A percentile compares a stretch with the other conserved stretches of the same genome.
These are phyloP conservation scores for Idris sp. DNA, from an alignment of 1,140 invertebrate species.

Conservation along the genomic window DNA sequence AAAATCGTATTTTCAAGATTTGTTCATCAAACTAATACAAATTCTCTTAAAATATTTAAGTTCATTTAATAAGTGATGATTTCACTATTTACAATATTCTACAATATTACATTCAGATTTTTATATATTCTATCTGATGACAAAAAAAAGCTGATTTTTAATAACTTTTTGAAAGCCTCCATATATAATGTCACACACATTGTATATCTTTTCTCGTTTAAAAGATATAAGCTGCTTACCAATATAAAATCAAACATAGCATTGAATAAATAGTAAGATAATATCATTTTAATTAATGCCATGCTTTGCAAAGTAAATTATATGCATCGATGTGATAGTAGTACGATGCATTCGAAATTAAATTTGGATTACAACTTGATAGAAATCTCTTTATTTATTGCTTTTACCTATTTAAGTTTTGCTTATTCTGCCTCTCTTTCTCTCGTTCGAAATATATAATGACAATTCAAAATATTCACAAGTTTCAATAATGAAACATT, in stretches of 20 bases:
- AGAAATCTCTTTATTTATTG: slow-evolving; percentile 49
- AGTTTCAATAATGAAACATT: too few species aligned
- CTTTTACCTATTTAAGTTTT: slow-evolving; percentile 25
- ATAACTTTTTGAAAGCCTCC: too few species aligned
- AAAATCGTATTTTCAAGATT: too few species aligned
- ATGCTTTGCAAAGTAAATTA: slow-evolving; percentile 40
- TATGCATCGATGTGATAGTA: slow-evolving; percentile 12
- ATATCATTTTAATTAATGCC: slow-evolving; percentile 40
- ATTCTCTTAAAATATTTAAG: too few species aligned
- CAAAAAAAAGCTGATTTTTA: too few species aligned
- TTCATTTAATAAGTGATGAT: too few species aligned
- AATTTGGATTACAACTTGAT: slow-evolving; percentile 46
- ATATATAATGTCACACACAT: too few species aligned
- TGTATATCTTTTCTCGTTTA: slow-evolving; percentile 13
- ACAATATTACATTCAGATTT: too few species aligned
- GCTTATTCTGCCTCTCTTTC: slow-evolving; percentile 4
- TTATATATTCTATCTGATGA: too few species aligned
- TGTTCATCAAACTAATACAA: too few species aligned
- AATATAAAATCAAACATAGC: slow-evolving; percentile 15
- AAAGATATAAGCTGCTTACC: slow-evolving; percentile 15
- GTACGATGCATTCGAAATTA: slow-evolving; percentile 40
- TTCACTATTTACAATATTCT: too few species aligned
- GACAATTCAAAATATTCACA: slow-evolving; percentile 25
- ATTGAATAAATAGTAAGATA: slow-evolving; percentile 19
- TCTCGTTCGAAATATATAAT: too few species aligned